phyloP scores from a whole-genome alignment of 1,140 invertebrate species.

The Acromyrmex echinatior region DNA sequence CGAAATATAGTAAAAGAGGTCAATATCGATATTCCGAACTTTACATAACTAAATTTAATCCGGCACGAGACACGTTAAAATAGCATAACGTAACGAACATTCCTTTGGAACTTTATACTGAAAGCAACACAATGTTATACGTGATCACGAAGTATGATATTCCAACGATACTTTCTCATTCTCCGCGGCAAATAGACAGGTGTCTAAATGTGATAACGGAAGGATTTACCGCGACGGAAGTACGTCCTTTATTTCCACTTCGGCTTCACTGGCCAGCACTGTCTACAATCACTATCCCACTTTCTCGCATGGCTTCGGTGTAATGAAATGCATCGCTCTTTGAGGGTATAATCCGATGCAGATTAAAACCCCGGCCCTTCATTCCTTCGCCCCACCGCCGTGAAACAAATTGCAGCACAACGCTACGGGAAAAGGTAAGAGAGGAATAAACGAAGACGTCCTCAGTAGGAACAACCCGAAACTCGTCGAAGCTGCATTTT shows the following conservation, averaged over 20 bases:
- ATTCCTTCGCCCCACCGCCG: slow-evolving; percentile 34
- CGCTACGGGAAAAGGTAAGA: slow-evolving; percentile 40
- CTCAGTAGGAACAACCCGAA: slow-evolving; percentile 59
- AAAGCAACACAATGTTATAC: background rate
- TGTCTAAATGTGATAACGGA: slow-evolving; percentile 71
- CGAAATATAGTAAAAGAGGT: background rate
- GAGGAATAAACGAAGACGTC: slow-evolving; percentile 49
- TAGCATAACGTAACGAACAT: background rate
- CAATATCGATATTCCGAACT: background rate
- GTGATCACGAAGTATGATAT: slow-evolving; percentile 30
- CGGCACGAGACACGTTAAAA: slow-evolving; percentile 18
- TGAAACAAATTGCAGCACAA: slow-evolving; percentile 71
- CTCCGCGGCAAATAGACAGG: slow-evolving; percentile 66
- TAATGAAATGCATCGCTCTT: slow-evolving; percentile 80
- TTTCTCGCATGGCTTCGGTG: slow-evolving; percentile 71
- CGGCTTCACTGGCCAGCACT: background rate
- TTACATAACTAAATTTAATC: slow-evolving; percentile 3
- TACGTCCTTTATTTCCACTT: slow-evolving; percentile 43
- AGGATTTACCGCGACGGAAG: slow-evolving; percentile 55
- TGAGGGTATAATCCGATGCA: slow-evolving; percentile 79
- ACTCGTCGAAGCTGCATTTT: slow-evolving; percentile 46
- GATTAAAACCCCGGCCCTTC: slow-evolving; percentile 73
- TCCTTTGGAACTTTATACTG: background rate
- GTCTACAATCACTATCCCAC: slow-evolving; percentile 65
- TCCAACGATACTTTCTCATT: slow-evolving; percentile 46